Conservation (phyloP, 1,140 invertebrate genomes). For the Zaprionus vittiger region DNA sequence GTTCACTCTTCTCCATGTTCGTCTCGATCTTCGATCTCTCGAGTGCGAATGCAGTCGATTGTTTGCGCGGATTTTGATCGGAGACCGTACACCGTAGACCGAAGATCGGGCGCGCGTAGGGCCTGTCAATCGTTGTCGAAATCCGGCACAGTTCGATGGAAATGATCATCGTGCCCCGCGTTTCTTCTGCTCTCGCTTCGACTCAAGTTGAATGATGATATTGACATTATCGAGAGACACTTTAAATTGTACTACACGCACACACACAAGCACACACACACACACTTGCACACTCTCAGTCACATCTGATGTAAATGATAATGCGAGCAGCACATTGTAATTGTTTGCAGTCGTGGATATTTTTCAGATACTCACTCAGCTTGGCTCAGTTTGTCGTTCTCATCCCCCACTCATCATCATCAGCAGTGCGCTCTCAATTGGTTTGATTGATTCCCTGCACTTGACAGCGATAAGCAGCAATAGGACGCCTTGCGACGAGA, state of each 20-base stretch:
- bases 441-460: conserved; percentile 73
- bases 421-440: conserved; percentile 40
- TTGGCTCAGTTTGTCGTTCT: conserved; percentile 2
- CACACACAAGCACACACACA: conserved; percentile 19
- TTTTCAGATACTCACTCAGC: conserved; percentile 18
- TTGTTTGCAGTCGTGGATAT: conserved; percentile 42
- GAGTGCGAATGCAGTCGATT: conserved; percentile 79
- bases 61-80: conserved; percentile 74
- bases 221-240: conserved; percentile 80
- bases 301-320: conserved; percentile 64
- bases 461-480: conserved; percentile 47
- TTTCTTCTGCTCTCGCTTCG: conserved; percentile 25
- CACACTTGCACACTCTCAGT: conserved; percentile 11
- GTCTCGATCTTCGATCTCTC: conserved; percentile 44
- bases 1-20: background rate
- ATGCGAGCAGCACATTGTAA: conserved; percentile 54
- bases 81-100: background rate
- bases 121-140: conserved; percentile 68
- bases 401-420: conserved; percentile 17
- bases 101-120: conserved; percentile 14
- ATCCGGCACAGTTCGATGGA: conserved; percentile 76
- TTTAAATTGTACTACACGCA: conserved; percentile 60
- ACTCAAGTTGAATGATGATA: conserved; percentile 67
- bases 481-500: background rate
- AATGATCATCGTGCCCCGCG: conserved; percentile 38